phyloP scores from a whole-genome alignment of 2,888 invertebrate species.

The Sinopyrophorus schimmeli region DNA sequence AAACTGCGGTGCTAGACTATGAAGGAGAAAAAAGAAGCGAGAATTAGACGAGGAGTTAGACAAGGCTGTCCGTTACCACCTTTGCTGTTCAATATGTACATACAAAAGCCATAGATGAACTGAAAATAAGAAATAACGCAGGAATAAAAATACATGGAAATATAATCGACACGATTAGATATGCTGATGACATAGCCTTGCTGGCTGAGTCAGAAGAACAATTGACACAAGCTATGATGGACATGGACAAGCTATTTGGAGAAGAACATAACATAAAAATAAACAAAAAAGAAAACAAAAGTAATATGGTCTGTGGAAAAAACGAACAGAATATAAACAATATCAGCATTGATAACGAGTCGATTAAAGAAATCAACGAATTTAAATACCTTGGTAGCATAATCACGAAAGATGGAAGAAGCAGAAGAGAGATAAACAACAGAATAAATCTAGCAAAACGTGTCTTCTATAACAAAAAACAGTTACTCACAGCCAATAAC shows the following conservation, averaged over 20 bases:
- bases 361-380: not conserved
- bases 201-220: not conserved
- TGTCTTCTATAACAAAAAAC: conserved; percentile 1
- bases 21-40: conserved; percentile 2
- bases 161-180: not conserved
- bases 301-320: no score
- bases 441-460: not conserved
- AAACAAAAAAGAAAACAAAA: no score
- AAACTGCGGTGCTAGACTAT: conserved; percentile 1
- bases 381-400: conserved; percentile 1
- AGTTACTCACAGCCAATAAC: no score
- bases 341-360: not conserved
- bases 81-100: not conserved
- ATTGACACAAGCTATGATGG: not conserved
- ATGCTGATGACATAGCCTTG: conserved; percentile 2
- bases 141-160: conserved; percentile 1
- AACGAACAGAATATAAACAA: no score
- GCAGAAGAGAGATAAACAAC: conserved; percentile 1
- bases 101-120: conserved; percentile 5
- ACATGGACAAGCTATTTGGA: conserved; percentile 2
- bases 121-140: not conserved
- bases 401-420: not conserved
- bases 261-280: conserved; percentile 1
- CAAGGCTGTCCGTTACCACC: conserved; percentile 1
- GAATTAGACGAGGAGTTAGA: not conserved